Evolutionary conservation across 2,797 vertebrate species (phyloP).

Genomic region (Enteromius viviparus): DNA sequence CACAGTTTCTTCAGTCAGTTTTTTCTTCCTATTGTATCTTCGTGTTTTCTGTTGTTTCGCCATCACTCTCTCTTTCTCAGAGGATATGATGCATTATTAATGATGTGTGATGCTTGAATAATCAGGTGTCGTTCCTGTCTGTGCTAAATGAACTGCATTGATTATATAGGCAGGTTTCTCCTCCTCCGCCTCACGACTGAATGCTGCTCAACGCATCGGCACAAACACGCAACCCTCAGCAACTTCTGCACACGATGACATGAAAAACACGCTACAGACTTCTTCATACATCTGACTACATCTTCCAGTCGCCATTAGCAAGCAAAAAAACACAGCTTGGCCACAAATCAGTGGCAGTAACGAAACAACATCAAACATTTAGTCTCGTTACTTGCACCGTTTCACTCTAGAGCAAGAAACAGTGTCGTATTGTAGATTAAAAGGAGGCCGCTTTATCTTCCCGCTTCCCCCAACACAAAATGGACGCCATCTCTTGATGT

Average conservation of each 20-base stretch:
- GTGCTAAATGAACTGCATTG: conserved; percentile 74
- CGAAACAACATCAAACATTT: background rate
- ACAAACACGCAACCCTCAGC: conserved; percentile 15
- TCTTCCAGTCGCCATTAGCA: background rate
- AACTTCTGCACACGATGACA: background rate
- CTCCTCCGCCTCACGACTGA: conserved; percentile 65
- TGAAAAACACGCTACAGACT: background rate
- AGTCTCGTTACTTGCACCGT: background rate
- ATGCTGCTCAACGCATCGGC: conserved; percentile 11
- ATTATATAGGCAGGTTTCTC: conserved; percentile 73
- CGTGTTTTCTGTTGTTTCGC: background rate
- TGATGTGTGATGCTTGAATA: conserved; percentile 74
- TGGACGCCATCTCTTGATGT: background rate
- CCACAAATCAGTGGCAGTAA: background rate
- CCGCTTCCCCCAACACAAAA: conserved; percentile 20
- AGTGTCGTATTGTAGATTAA: background rate
- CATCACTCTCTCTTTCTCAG: background rate
- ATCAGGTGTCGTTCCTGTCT: conserved; percentile 76
- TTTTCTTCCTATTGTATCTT: background rate
- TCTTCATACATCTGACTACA: background rate
- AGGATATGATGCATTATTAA: conserved; percentile 65
- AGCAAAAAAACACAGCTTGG: background rate
- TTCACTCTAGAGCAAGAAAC: background rate
- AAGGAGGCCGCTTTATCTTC: conserved; percentile 1
- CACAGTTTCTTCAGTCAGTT: background rate